Evolutionary conservation across 2,888 invertebrate species (phyloP), one percentile per base, ranked within the genome.

Genomic region (Cryptocephalus primarius): DNA sequence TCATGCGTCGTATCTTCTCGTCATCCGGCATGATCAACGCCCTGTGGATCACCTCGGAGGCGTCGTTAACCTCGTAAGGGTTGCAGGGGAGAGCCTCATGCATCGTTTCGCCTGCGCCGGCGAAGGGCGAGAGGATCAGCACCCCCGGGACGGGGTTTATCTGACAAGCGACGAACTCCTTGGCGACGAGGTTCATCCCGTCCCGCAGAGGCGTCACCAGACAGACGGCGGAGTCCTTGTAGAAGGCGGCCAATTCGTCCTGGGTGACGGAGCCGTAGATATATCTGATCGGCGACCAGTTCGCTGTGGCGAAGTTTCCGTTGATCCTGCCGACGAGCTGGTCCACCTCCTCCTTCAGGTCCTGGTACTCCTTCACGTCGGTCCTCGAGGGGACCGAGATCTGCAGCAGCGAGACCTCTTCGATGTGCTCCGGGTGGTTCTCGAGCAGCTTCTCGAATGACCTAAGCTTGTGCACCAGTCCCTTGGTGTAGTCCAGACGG

Each of bases 81-180:
- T 92, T 92, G 64, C 88, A 89, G 43, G 89, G 80, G 9, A 92
- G 74, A 2, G 91, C 91, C 66, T 92, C 91, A 70, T 90, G 90
- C 91, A 92, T 91, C 77, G 88, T 90, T 68, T 91, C 90, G 1
- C 90, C 90, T 8, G 92, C 91, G 1, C 92, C 92, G 47, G 92
- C 91, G 64, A 92, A 92, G 0, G 91, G 91, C 0, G 91, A 91
- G 8, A 92, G 83, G 43, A 92, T 86, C 36, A 92, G 70, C 1
- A 92, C 91, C 2, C 92, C 92, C 4, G 70, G 89, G 0, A 86
- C 83, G 22, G 79, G 79, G 60, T 89, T 89, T 33, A 90, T 89
- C 70, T 92, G 90, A 62, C 91, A 91, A 1, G 92, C 92, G 1
- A 91, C 91, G 64, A 89, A 92, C 67, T 92, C 92, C 66, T 92